These are phyloP conservation scores for Andrena fulva DNA, from an alignment of 2,888 invertebrate species.

Conservation along the genomic window DNA sequence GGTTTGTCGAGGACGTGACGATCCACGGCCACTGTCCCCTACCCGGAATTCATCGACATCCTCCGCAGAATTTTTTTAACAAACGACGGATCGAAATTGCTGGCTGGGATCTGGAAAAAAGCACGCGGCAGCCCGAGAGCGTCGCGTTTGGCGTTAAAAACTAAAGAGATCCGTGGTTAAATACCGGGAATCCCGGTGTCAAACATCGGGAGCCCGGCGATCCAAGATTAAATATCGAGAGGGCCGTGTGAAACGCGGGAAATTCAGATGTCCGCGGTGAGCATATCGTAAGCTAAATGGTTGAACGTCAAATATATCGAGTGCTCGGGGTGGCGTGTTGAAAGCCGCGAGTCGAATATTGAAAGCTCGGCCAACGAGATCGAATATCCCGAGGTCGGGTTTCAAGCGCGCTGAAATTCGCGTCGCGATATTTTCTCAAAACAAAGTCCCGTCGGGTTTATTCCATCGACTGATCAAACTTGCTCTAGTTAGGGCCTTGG, in stretches of 20 bases:
- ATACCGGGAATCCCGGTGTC: not conserved
- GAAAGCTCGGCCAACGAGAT: slow-evolving; percentile 4
- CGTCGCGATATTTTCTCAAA: not conserved
- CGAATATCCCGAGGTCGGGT: slow-evolving; percentile 3
- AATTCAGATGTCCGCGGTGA: slow-evolving; percentile 4
- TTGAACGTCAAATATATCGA: slow-evolving; percentile 19
- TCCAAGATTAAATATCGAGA: not conserved
- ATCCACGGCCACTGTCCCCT: not conserved
- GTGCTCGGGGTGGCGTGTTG: slow-evolving; percentile 1
- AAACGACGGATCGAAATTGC: too few relatives aligned
- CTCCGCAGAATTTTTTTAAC: not conserved
- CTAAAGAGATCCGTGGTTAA: not conserved
- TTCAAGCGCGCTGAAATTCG: slow-evolving; percentile 2
- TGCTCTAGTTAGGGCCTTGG: not conserved
- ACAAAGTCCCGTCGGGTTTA: slow-evolving; percentile 1
- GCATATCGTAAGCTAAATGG: slow-evolving; percentile 14
- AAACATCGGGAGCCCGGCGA: slow-evolving; percentile 3
- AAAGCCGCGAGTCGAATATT: not conserved
- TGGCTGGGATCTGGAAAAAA: too few relatives aligned
- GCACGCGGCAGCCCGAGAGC: too few relatives aligned
- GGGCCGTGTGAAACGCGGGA: not conserved
- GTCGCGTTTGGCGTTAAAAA: not conserved
- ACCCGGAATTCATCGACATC: not conserved
- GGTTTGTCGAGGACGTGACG: not conserved
- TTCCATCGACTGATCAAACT: slow-evolving; percentile 8